A percentile compares a stretch with the other conserved stretches of the same genome.
These are phyloP conservation scores for Gymnocephalus cernua DNA, from an alignment of 2,113 vertebrate species.

Conservation along the genomic window DNA sequence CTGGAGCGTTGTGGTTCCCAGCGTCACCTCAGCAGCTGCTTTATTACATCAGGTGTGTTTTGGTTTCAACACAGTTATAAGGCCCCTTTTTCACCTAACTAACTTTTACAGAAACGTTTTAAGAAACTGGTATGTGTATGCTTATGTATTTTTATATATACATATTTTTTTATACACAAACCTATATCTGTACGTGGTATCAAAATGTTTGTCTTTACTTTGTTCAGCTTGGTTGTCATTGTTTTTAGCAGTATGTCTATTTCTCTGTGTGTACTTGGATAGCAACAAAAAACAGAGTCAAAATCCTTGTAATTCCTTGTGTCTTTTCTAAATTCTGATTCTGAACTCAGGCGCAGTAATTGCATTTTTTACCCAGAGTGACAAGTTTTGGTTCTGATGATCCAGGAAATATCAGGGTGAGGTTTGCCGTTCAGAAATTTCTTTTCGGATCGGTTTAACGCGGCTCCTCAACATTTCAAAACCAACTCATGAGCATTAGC, in stretches of 20 bases:
- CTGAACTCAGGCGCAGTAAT: not conserved
- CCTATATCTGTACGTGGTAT: too few relatives aligned
- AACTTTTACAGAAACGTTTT: not conserved
- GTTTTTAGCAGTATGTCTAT: too few relatives aligned
- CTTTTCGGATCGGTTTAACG: not conserved
- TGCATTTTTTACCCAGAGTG: not conserved
- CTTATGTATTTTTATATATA: too few relatives aligned
- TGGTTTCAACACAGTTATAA: not conserved
- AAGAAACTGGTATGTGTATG: too few relatives aligned
- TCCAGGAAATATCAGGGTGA: not conserved
- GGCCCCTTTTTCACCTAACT: not conserved
- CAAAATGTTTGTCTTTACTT: too few relatives aligned
- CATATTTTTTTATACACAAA: too few relatives aligned
- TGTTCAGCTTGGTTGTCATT: too few relatives aligned
- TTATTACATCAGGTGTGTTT: not conserved
- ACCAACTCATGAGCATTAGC: too few relatives aligned
- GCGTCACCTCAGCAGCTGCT: conserved; percentile 13
- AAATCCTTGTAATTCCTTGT: too few relatives aligned
- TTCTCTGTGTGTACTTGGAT: too few relatives aligned
- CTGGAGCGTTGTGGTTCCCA: not conserved
- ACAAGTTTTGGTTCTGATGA: not conserved
- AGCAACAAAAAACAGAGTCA: too few relatives aligned
- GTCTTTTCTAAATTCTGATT: too few relatives aligned
- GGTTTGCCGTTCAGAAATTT: not conserved
- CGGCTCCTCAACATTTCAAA: not conserved